These are phyloP conservation scores for Emydura subglobosa DNA, from an alignment of 2,113 vertebrate species.

Conservation along the genomic window DNA sequence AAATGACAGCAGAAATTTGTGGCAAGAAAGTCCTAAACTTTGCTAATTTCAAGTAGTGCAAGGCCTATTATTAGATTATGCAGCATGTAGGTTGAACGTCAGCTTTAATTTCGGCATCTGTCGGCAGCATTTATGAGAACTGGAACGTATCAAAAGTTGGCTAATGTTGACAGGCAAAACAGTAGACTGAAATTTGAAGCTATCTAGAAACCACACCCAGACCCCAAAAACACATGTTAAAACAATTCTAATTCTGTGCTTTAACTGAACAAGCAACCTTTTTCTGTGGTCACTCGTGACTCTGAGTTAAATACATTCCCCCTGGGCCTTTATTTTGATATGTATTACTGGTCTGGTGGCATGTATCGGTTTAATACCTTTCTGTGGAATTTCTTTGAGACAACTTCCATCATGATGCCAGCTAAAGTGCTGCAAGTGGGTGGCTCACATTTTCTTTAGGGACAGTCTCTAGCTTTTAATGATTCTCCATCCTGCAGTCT, in stretches of 20 bases:
- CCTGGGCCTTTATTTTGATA: not conserved
- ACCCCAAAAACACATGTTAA: constrained; percentile 62
- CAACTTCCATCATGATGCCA: not conserved
- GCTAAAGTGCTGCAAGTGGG: not conserved
- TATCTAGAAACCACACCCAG: constrained; percentile 76
- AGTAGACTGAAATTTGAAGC: constrained; percentile 75
- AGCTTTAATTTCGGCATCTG: constrained; percentile 74
- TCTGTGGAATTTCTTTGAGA: not conserved
- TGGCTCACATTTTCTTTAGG: not conserved
- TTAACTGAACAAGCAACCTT: constrained; percentile 64
- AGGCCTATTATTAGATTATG: constrained; percentile 69
- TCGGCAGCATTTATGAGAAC: constrained; percentile 58
- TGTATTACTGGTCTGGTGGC: constrained; percentile 23
- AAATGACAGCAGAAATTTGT: constrained; percentile 39
- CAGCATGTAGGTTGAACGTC: constrained; percentile 47
- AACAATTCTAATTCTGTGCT: constrained; percentile 56
- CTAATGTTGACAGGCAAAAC: constrained; percentile 67
- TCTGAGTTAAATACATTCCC: constrained; percentile 10
- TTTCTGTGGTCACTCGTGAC: constrained; percentile 53
- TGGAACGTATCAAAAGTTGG: constrained; percentile 74
- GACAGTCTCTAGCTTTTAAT: not conserved
- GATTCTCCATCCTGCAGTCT: not conserved
- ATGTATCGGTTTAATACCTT: constrained; percentile 3
- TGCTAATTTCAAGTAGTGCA: constrained; percentile 45
- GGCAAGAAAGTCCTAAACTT: constrained; percentile 33